Conservation (phyloP, 2,888 invertebrate species). For the Ommatoiulus sabulosus region DNA sequence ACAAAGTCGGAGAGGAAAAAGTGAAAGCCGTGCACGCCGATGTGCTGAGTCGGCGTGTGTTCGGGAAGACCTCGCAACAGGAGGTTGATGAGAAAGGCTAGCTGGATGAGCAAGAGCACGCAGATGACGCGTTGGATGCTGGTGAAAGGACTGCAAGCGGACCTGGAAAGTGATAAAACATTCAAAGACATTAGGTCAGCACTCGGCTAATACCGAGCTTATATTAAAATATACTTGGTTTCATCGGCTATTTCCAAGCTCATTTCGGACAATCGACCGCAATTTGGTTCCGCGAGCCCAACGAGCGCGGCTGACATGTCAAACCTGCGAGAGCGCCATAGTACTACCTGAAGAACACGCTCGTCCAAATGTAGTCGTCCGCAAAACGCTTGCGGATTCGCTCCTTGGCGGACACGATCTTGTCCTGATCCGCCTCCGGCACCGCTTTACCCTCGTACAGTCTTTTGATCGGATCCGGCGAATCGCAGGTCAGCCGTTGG, state of each 20-base stretch:
- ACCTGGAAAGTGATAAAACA: not conserved
- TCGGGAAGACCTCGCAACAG: not conserved
- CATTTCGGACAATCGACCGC: no score
- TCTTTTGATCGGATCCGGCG: not conserved
- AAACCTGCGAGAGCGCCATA: no score
- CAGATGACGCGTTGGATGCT: not conserved
- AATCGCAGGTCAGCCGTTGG: not conserved
- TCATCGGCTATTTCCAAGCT: no score
- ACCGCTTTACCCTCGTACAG: not conserved
- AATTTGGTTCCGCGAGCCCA: no score
- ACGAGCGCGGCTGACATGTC: no score
- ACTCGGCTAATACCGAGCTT: not conserved
- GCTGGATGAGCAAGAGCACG: not conserved
- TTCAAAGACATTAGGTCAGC: not conserved
- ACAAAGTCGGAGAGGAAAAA: not conserved
- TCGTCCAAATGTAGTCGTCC: slow-evolving; percentile 35
- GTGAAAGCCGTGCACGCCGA: not conserved
- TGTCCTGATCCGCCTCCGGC: not conserved
- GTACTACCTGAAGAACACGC: slow-evolving; percentile 4
- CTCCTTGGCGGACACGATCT: not conserved
- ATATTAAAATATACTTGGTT: no score
- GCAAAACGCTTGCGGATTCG: not conserved
- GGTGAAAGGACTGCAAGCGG: not conserved
- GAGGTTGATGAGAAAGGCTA: not conserved
- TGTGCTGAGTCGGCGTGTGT: not conserved